These are phyloP conservation scores for Umimayanthus chanpuru DNA, from an alignment of 92 coral and sea anemone species.

Conservation along the genomic window DNA sequence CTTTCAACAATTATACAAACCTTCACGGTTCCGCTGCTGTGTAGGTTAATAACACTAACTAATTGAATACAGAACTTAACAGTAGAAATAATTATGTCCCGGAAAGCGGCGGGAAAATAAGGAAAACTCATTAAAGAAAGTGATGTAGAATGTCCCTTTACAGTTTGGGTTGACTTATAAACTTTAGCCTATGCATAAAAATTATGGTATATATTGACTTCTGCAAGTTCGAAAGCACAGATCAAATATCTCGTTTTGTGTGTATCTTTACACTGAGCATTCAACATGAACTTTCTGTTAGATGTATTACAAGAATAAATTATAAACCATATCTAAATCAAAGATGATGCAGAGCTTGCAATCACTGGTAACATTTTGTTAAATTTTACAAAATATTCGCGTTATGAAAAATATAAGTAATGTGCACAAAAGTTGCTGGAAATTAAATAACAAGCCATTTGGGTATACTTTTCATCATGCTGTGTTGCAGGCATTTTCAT, in stretches of 20 bases:
- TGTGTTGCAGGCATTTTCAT: no score
- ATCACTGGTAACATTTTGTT: no score
- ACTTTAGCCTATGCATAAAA: not conserved
- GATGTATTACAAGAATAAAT: not conserved
- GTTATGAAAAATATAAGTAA: not conserved
- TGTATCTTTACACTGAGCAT: not conserved
- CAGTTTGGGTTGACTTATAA: no score
- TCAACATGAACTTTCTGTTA: not conserved
- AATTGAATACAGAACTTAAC: not conserved
- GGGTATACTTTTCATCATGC: not conserved
- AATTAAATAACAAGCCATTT: not conserved
- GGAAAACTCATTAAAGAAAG: not conserved
- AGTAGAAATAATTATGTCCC: not conserved
- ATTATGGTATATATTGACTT: no score
- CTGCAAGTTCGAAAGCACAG: no score
- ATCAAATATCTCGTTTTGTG: not conserved
- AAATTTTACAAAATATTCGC: not conserved
- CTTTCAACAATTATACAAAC: no score
- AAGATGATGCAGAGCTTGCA: not conserved
- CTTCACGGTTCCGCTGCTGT: not conserved
- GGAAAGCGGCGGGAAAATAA: not conserved
- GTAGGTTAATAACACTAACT: not conserved
- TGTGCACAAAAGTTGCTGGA: not conserved
- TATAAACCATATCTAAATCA: not conserved
- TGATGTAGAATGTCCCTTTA: not conserved